Conservation (phyloP, 64 coral and sea anemone genomes). For the Catalaphyllia jardinei region DNA sequence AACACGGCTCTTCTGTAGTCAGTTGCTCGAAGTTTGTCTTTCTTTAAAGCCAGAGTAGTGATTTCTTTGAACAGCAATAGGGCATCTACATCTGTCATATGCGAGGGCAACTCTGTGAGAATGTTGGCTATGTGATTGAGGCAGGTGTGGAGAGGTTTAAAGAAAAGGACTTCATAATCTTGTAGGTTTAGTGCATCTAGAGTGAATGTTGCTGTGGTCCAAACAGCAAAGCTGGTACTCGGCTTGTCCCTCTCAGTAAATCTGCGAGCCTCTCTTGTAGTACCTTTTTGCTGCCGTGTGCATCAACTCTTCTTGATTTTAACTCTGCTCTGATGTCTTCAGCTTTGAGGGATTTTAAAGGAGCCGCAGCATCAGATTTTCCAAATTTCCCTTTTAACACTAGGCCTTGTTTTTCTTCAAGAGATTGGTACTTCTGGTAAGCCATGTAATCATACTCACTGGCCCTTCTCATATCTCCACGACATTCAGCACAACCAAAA, state of each 20-base stretch:
- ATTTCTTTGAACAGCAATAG: neutral
- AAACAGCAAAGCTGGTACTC: constrained; percentile 40
- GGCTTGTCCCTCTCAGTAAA: no score
- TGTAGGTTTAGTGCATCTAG: constrained; percentile 4
- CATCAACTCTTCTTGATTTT: no score
- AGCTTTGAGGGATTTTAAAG: no score
- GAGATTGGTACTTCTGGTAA: no score
- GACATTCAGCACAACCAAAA: neutral
- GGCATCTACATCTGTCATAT: neutral
- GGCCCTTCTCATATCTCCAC: neutral
- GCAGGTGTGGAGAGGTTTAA: constrained; percentile 3
- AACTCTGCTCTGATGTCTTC: no score
- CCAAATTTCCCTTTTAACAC: no score
- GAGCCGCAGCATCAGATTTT: no score
- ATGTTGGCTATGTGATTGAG: constrained; percentile 39
- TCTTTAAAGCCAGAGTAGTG: neutral
- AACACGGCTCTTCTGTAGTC: neutral
- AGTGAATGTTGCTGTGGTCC: no score
- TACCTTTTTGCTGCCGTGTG: no score
- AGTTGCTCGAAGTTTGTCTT: neutral
- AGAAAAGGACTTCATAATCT: constrained; percentile 24
- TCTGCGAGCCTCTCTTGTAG: no score
- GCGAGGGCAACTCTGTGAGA: neutral
- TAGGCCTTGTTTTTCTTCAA: no score
- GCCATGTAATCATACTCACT: no score